A percentile compares a stretch with the other conserved stretches of the same genome.
Conservation (phyloP, 2,888 invertebrate genomes). For the Ceraclea dissimilis region DNA sequence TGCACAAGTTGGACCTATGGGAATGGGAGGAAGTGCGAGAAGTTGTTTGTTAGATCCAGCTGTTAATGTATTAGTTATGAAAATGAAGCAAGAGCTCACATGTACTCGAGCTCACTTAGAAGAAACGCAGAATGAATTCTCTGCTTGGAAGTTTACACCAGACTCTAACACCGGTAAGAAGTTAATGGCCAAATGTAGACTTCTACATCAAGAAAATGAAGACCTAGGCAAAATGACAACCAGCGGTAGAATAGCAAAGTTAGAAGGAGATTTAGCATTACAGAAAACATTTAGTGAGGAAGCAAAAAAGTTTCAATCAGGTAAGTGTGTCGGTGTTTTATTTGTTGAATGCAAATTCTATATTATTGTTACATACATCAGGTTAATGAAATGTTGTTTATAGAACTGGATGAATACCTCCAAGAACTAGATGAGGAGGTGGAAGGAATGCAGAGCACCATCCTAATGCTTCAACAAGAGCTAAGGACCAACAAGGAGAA, state of each 20-base stretch:
- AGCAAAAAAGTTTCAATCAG: conserved; percentile 92
- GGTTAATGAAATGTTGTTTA: not conserved
- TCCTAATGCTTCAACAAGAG: conserved; percentile 89
- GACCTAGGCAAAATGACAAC: conserved; percentile 94
- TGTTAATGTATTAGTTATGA: conserved; percentile 86
- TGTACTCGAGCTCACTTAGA: conserved; percentile 85
- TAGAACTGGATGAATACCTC: conserved; percentile 90
- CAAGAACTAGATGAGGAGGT: conserved; percentile 96
- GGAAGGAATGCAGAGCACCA: conserved; percentile 97
- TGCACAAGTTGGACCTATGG: conserved; percentile 70
- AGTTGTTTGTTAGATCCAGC: conserved; percentile 81
- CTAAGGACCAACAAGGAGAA: conserved; percentile 74
- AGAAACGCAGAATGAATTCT: conserved; percentile 94
- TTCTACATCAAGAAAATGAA: conserved; percentile 94
- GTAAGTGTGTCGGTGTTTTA: conserved; percentile 37
- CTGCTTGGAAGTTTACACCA: conserved; percentile 99
- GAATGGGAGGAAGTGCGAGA: conserved; percentile 67
- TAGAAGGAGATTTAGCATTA: conserved; percentile 91
- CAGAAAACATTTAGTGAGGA: conserved; percentile 95
- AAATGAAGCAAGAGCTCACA: conserved; percentile 83
- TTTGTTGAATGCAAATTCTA: not conserved
- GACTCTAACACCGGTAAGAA: conserved; percentile 98
- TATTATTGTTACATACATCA: not conserved
- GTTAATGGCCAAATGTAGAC: conserved; percentile 93
- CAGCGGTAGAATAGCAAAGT: conserved; percentile 87